A percentile compares a stretch with the other conserved stretches of the same genome.
phyloP scores from a whole-genome alignment of 2,888 invertebrate genomes.

The Malthinus flaveolus region DNA sequence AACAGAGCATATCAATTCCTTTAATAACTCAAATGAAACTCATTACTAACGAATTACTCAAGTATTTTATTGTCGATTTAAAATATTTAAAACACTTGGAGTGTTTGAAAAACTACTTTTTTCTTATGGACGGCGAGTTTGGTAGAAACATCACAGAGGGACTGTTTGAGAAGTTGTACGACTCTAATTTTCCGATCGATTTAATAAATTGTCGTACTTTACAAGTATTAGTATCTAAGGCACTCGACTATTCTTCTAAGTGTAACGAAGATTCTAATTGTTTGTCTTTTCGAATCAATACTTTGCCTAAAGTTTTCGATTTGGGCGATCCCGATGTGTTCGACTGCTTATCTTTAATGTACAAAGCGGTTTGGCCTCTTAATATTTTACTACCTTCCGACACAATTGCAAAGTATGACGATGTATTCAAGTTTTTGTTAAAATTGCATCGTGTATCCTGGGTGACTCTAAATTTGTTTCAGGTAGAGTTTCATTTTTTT shows the following conservation, averaged over 20 bases:
- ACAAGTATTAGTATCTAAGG: constrained; percentile 70
- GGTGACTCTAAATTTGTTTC: constrained; percentile 72
- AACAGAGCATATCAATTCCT: constrained; percentile 63
- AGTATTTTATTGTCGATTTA: constrained; percentile 67
- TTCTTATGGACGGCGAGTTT: constrained; percentile 80
- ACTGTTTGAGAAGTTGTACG: constrained; percentile 67
- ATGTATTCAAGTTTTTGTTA: constrained; percentile 75
- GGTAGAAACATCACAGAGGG: constrained; percentile 71
- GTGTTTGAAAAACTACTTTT: constrained; percentile 76
- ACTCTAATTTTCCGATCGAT: constrained; percentile 67
- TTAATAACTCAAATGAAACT: constrained; percentile 69
- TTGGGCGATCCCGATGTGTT: constrained; percentile 69
- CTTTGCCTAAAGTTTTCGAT: constrained; percentile 65
- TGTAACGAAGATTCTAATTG: constrained; percentile 64
- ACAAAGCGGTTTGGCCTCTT: constrained; percentile 75
- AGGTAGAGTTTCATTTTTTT: constrained; percentile 55
- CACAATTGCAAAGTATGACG: constrained; percentile 69
- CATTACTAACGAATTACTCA: constrained; percentile 72
- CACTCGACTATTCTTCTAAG: constrained; percentile 68
- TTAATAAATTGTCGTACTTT: constrained; percentile 71
- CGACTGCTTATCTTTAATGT: constrained; percentile 69
- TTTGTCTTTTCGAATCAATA: constrained; percentile 66
- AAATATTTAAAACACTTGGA: constrained; percentile 72
- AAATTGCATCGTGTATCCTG: constrained; percentile 77
- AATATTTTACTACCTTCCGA: constrained; percentile 76